Conservation (phyloP, 2,113 vertebrate species). For the Rhegmatorhina hoffmannsi region DNA sequence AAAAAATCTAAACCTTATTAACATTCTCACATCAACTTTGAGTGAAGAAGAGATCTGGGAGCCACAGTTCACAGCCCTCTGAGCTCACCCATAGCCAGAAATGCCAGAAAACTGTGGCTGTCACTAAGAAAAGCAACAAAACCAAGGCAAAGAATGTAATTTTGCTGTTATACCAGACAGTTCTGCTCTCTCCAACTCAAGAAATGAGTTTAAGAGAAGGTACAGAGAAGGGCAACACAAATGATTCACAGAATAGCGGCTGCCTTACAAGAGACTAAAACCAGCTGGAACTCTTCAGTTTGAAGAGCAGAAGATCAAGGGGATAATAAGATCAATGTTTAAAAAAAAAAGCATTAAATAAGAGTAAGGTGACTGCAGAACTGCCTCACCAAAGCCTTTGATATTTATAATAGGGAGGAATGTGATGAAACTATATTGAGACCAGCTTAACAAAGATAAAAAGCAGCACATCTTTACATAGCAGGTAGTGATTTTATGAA, state of each 20-base stretch:
- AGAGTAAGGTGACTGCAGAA: neutral
- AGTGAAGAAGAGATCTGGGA: neutral
- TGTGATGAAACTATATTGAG: neutral
- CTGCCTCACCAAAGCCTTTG: neutral
- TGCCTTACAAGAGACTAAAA: neutral
- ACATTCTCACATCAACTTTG: neutral
- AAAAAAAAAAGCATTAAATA: neutral
- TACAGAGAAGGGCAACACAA: neutral
- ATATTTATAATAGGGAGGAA: neutral
- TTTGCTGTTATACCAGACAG: neutral
- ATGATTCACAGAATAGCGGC: neutral
- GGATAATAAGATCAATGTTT: neutral
- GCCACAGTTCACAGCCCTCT: neutral
- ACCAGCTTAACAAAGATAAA: neutral
- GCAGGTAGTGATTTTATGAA: neutral
- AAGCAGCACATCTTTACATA: neutral
- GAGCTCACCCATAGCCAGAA: neutral
- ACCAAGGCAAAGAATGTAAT: neutral
- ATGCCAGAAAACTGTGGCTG: neutral
- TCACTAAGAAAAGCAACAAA: neutral
- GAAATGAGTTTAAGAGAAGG: neutral
- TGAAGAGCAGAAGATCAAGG: neutral
- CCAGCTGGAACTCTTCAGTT: neutral
- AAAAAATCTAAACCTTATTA: neutral
- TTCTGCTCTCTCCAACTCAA: neutral